Evolutionary conservation across 2,888 invertebrate species (phyloP).

Genomic region (Pyrochroa serraticornis): DNA sequence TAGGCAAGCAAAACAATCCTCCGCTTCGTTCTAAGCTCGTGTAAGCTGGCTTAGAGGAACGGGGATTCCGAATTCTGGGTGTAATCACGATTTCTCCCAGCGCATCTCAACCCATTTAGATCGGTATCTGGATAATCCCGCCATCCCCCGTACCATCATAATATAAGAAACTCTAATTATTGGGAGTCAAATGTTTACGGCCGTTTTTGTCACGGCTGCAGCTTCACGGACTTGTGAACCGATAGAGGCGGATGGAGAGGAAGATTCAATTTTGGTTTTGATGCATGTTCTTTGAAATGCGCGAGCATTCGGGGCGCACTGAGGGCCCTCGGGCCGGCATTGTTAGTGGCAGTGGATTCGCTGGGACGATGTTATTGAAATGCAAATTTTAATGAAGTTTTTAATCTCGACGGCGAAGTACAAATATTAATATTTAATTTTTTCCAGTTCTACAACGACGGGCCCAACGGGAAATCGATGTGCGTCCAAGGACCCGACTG

Average conservation of each 20-base stretch:
- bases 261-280: constrained; percentile 25
- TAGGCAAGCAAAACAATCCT: constrained; percentile 45
- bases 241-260: neutral
- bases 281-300: constrained; percentile 24
- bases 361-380: constrained; percentile 37
- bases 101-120: constrained; percentile 49
- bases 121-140: constrained; percentile 48
- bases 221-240: no score
- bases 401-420: constrained; percentile 32
- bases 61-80: constrained; percentile 50
- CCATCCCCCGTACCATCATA: constrained; percentile 35
- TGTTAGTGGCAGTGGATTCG: constrained; percentile 31
- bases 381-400: constrained; percentile 43
- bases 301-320: neutral
- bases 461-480: constrained; percentile 68
- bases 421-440: constrained; percentile 46
- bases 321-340: constrained; percentile 26
- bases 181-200: constrained; percentile 27
- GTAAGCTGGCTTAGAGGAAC: constrained; percentile 45
- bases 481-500: constrained; percentile 75
- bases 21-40: constrained; percentile 42
- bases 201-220: constrained; percentile 25
- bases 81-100: constrained; percentile 48
- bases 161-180: constrained; percentile 39
- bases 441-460: constrained; percentile 70